Evolutionary conservation across 2,797 vertebrate species (phyloP).

Genomic region (Ctenochaetus hawaiiensis): DNA sequence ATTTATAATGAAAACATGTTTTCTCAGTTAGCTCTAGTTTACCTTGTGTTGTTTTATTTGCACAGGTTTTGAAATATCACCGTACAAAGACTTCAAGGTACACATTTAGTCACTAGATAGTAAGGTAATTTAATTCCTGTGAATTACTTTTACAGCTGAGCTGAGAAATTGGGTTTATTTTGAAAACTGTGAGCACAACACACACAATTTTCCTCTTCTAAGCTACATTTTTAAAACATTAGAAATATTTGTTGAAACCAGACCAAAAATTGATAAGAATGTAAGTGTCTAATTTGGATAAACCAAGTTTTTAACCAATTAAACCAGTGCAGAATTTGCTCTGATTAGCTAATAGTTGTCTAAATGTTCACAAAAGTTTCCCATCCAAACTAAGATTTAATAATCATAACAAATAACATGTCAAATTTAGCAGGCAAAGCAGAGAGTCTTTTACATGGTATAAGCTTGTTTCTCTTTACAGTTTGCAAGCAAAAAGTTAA

Average conservation of each 20-base stretch:
- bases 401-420: too few relatives aligned
- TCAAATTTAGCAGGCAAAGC: too few relatives aligned
- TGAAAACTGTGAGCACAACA: neutral
- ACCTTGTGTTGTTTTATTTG: neutral
- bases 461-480: too few relatives aligned
- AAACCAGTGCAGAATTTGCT: neutral
- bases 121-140: neutral
- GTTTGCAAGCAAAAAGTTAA: neutral
- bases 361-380: conserved; percentile 15
- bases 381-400: too few relatives aligned
- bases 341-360: neutral
- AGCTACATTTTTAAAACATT: neutral
- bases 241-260: neutral
- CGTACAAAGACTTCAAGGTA: neutral
- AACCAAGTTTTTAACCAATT: too few relatives aligned
- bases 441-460: too few relatives aligned
- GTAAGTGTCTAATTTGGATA: neutral
- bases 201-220: neutral
- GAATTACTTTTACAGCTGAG: neutral
- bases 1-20: neutral
- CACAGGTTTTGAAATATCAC: neutral
- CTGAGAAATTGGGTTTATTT: neutral
- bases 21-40: neutral
- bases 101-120: neutral
- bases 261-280: neutral